phyloP scores from a whole-genome alignment of 2,888 invertebrate species.

The Eilema depressum region DNA sequence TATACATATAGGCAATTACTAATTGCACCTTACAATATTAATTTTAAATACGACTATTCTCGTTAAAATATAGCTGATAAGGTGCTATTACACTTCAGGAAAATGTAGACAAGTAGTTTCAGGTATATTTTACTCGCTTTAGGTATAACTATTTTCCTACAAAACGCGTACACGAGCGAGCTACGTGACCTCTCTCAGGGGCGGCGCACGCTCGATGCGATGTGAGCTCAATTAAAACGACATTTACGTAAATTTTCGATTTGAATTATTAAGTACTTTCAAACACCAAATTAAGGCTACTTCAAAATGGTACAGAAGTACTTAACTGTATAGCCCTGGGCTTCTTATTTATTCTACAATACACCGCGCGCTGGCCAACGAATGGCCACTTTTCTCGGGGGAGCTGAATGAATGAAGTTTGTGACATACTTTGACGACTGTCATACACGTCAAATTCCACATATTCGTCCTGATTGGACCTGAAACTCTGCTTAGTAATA shows the following conservation, averaged over 20 bases:
- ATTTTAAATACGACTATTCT: neutral
- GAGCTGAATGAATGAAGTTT: too few relatives aligned
- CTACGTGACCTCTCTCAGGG: neutral
- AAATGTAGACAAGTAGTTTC: neutral
- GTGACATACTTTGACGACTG: too few relatives aligned
- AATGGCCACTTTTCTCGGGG: too few relatives aligned
- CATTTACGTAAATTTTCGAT: neutral
- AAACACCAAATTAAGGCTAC: neutral
- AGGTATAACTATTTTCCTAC: neutral
- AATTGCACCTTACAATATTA: neutral
- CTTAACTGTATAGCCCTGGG: too few relatives aligned
- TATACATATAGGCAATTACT: too few relatives aligned
- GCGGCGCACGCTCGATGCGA: conserved; percentile 1
- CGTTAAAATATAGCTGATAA: neutral
- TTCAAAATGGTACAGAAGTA: too few relatives aligned
- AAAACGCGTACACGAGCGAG: neutral
- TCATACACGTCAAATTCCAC: too few relatives aligned
- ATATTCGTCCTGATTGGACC: neutral
- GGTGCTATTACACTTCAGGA: neutral
- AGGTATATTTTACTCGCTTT: neutral
- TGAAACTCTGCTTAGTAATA: neutral
- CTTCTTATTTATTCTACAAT: too few relatives aligned
- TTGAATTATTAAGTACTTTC: neutral
- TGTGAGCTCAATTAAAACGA: neutral
- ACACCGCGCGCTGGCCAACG: too few relatives aligned